A percentile compares a stretch with the other conserved stretches of the same genome.
Evolutionary conservation across 2,888 invertebrate genomes (phyloP).

Genomic region (Drosophila leonis): DNA sequence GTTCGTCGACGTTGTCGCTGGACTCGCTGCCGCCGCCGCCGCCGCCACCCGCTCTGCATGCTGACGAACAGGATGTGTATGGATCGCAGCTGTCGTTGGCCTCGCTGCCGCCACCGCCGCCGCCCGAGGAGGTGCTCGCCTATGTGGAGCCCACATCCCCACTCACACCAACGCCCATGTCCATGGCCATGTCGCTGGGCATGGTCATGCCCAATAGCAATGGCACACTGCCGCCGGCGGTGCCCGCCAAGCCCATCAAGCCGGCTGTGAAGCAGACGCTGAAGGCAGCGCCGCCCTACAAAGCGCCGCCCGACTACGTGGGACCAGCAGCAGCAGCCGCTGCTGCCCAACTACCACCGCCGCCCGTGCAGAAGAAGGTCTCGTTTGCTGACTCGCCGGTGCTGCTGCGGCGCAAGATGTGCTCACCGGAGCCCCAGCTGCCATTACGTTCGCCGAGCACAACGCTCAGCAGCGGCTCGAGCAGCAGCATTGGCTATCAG

Average conservation of each 20-base stretch:
- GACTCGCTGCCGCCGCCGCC: constrained; percentile 93
- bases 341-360: constrained; percentile 35
- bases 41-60: constrained; percentile 87
- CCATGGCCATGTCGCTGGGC: constrained; percentile 24
- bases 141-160: constrained; percentile 45
- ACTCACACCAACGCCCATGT: constrained; percentile 46
- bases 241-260: constrained; percentile 82
- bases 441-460: constrained; percentile 74
- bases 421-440: constrained; percentile 84
- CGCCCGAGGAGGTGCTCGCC: constrained; percentile 80
- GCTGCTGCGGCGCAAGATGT: constrained; percentile 85
- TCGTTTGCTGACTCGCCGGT: constrained; percentile 86
- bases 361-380: constrained; percentile 81
- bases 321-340: constrained; percentile 47
- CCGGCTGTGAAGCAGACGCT: constrained; percentile 75
- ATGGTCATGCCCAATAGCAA: constrained; percentile 63
- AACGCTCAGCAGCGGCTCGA: constrained; percentile 34
- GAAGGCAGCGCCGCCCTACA: constrained; percentile 85
- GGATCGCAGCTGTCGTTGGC: constrained; percentile 90
- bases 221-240: constrained; percentile 74
- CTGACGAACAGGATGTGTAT: constrained; percentile 84
- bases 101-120: constrained; percentile 91
- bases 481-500: constrained; percentile 5
- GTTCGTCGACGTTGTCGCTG: constrained; percentile 91
- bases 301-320: constrained; percentile 85